Base-by-base conservation (phyloP, 2,888 invertebrate species). In the Leptopterna dolabrata region DNA sequence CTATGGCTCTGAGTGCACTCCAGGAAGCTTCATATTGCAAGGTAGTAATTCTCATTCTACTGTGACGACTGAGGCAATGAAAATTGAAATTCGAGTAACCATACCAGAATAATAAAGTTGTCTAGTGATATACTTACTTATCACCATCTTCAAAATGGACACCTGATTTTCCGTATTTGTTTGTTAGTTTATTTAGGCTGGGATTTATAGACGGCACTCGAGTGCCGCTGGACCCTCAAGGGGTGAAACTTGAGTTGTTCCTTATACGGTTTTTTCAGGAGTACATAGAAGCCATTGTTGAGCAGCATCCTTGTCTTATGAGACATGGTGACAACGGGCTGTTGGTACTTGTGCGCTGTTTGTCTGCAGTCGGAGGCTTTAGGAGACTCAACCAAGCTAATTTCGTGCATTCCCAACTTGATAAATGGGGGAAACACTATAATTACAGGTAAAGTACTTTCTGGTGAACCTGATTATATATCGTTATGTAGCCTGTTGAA, bases 1-100 rank as follows among this genome's bases (percentile, higher is more conserved):
- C 96, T 90, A 94, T 96, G 13, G 97, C 98, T 6, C 93, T 98
- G 86, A 94, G 95, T 89, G 95, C 96, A 87, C 93, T 99, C 71
- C 97, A 98, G 91, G 99, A 99, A 93, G 97, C 98, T n/a, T 97
- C 97, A 91, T 97, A 97, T 92, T 95, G 97, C 89, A 95, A 95
- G 91, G 96, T 96, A 90, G 93, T 93, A n/a, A n/a, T n/a, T n/a
- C n/a, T n/a, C n/a, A n/a, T n/a, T n/a, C n/a, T n/a, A n/a, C n/a
- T n/a, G 91, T n/a, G n/a, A n/a, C n/a, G n/a, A n/a, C n/a, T n/a
- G n/a, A n/a, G n/a, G n/a, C n/a, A n/a, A n/a, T n/a, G n/a, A n/a
- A n/a, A n/a, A n/a, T n/a, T n/a, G n/a, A n/a, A n/a, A n/a, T n/a
- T n/a, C n/a, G n/a, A n/a, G n/a, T n/a, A n/a, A n/a, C n/a, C n/a